Conservation (phyloP, 2,888 invertebrate genomes). For the Acanthoscelides obtectus region DNA sequence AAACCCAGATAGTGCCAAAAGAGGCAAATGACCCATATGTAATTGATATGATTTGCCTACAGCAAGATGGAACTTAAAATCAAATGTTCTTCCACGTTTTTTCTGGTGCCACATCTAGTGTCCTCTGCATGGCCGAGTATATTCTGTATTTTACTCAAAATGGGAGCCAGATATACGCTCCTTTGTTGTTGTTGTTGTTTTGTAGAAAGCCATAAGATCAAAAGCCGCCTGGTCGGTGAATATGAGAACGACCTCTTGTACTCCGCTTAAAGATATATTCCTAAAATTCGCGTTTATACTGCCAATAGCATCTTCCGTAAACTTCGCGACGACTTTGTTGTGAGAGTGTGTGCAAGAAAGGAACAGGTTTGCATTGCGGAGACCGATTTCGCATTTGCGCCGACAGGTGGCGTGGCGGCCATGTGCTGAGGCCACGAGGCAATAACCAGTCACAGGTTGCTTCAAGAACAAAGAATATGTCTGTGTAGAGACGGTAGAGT, state of each 20-base stretch:
- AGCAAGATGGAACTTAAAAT: too few species aligned
- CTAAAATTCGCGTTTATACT: slow-evolving; percentile 11
- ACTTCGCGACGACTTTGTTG: not conserved
- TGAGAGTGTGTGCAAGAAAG: not conserved
- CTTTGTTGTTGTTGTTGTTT: too few species aligned
- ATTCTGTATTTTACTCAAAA: too few species aligned
- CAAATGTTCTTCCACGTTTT: too few species aligned
- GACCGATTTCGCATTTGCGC: not conserved
- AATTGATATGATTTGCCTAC: too few species aligned
- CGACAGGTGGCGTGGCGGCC: not conserved
- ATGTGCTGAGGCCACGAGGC: not conserved
- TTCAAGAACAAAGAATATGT: not conserved
- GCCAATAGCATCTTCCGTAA: slow-evolving; percentile 15
- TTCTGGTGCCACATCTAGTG: too few species aligned
- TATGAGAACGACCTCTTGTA: not conserved
- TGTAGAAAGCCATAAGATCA: not conserved
- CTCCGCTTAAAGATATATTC: not conserved
- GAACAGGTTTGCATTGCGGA: not conserved
- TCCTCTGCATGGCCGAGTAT: too few species aligned
- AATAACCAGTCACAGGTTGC: not conserved
- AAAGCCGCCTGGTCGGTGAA: not conserved
- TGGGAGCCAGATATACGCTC: too few species aligned
- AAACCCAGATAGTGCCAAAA: too few species aligned
- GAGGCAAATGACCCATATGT: too few species aligned
- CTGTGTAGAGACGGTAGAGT: not conserved